Evolutionary conservation across 2,797 vertebrate genomes (phyloP), one percentile per base, ranked within the genome.

Genomic region (Sebastes nivosus): DNA sequence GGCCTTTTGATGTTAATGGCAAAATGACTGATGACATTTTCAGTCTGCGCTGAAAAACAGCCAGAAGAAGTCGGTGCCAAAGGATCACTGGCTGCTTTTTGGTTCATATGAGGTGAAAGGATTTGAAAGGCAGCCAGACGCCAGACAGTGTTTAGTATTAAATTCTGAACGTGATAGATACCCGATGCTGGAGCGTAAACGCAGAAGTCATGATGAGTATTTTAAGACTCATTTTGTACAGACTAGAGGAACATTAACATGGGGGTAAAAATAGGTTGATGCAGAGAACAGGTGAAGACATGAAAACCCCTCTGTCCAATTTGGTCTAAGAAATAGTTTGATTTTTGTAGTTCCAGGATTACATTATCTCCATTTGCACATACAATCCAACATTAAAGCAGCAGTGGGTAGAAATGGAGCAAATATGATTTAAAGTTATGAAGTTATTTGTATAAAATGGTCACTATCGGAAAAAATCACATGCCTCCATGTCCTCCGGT

Each of bases 1-100:
- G n/a, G 30, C 18, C 32, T 38, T 80, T 64, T 69, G 60, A 67
- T 66, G 54, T 67, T 68, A 74, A 71, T 80, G 76, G 46, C 4
- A 79, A 64, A 81, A 55, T 80, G 77, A 80, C 67, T 55, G 59
- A 75, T 77, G 77, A 72, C 52, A 59, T 79, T 73, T 77, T 75
- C 25, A 46, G 68, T 50, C 59, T 24, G 2, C 10, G 4, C 18
- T 66, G 73, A 71, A 61, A 85, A 72, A 24, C 32, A 70, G 22
- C 67, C 59, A 73, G 60, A 75, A 63, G 18, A 60, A 63, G 24
- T 22, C 34, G 9, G 38, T 60, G 61, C 60, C 75, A 83, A 38
- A 57, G 29, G 20, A 72, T 30, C 69, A 18, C 36, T 58, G 61
- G 32, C 46, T 83, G 64, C 63, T 27, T 24, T 77, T 14, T 36